Percentiles rank a stretch among this genome's conserved stretches.
Evolutionary conservation across 2,797 vertebrate genomes (phyloP).

Genomic region (Enteromius radiatus): DNA sequence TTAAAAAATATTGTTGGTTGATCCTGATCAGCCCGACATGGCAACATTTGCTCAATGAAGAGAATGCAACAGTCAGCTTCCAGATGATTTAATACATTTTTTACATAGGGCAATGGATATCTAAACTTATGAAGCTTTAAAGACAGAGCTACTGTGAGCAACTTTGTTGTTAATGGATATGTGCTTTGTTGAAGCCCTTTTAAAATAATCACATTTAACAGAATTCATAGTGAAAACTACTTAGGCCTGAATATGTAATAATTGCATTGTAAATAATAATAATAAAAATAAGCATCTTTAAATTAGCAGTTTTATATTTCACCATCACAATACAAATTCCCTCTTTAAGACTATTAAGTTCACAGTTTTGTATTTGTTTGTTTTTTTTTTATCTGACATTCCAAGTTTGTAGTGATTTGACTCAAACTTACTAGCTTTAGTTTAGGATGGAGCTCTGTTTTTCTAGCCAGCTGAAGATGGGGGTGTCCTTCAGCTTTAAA

Average conservation of each 20-base stretch:
- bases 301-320: background rate
- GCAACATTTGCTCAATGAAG: background rate
- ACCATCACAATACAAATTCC: background rate
- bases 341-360: background rate
- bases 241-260: background rate
- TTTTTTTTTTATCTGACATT: background rate
- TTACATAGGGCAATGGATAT: background rate
- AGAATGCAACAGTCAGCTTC: background rate
- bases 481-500: constrained; percentile 6
- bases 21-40: background rate
- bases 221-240: too few species aligned
- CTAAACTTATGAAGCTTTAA: background rate
- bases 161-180: background rate
- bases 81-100: background rate
- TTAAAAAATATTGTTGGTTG: background rate
- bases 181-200: background rate
- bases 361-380: background rate
- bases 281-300: background rate
- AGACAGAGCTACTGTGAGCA: background rate
- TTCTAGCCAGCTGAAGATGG: background rate
- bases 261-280: background rate
- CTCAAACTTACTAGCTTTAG: background rate
- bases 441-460: background rate
- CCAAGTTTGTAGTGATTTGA: background rate
- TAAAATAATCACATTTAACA: too few species aligned